Base-by-base conservation (phyloP, 2,888 invertebrate genomes). In the Bruchidius siliquastri region DNA sequence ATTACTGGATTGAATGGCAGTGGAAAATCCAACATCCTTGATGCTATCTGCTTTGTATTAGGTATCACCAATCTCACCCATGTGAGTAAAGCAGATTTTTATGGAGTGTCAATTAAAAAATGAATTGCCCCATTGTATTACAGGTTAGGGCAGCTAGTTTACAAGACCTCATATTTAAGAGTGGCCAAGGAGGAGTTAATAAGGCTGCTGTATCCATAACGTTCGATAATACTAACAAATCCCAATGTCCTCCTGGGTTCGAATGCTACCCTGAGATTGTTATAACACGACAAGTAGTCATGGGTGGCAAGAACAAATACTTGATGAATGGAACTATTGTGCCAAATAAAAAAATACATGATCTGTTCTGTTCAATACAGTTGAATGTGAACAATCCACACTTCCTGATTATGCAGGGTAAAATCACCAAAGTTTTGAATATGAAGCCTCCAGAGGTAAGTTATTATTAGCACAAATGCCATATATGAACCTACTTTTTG, bases 371-470 rank as follows among this genome's bases (percentile, higher is more conserved):
- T 81, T 97, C 98, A 0, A 94, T 99, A 6, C 98, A 98, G 84
- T 88, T 99, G 67, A 99, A 99, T 84, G 97, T 99, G 0, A 99
- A 99, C 88, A 99, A 99, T 88, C 99, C 99, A 0, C 98, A 99
- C 86, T 99, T 99, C 87, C 91, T 99, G 66, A 99, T 99, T 83
- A 99, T 99, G 99, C 99, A 99, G 89, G 99, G 99, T 0, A 91
- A 97, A 78, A 98, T 99, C 79, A 99, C 99, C 0, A 99, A 99
- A 89, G 99, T 99, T 0, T 88, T 99, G 26, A 99, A 97, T 85
- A 99, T 99, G 99, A 99, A 98, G 84, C 98, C 99, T 0, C 91
- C 92, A 69, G 99, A 99, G 90, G 96, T 96, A 86, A 84, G 83
- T 77, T 72, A 49, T 72, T 22, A 70, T 20, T 20, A 6, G n/a